phyloP scores from a whole-genome alignment of 2,888 invertebrate species.

The Macrosiphum euphorbiae region DNA sequence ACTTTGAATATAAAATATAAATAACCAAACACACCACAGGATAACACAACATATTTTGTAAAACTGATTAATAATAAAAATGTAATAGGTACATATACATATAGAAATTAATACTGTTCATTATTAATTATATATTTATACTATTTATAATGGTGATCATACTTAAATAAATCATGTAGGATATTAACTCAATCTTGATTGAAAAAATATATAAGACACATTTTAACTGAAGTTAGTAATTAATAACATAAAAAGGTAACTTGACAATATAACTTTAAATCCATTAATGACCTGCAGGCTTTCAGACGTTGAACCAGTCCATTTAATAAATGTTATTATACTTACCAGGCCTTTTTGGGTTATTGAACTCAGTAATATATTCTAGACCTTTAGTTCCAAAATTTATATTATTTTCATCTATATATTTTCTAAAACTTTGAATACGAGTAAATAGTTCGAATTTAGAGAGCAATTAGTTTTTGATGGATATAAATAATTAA shows the following conservation, averaged over 20 bases:
- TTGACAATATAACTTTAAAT: no score
- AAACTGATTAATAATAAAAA: not conserved
- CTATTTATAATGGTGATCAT: not conserved
- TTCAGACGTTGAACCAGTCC: not conserved
- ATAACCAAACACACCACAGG: not conserved
- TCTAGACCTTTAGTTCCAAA: not conserved
- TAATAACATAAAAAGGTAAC: no score
- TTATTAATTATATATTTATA: no score
- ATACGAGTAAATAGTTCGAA: not conserved
- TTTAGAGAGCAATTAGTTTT: not conserved
- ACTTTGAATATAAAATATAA: not conserved
- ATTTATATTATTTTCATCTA: not conserved
- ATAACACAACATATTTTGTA: not conserved
- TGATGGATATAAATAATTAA: not conserved
- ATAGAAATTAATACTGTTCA: no score
- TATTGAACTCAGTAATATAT: not conserved
- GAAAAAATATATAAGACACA: not conserved
- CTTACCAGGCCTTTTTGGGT: not conserved
- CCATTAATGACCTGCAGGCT: no score
- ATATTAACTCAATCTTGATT: not conserved
- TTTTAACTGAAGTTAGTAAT: no score
- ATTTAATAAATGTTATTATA: slow-evolving; percentile 4
- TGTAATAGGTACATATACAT: no score
- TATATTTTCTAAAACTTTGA: not conserved
- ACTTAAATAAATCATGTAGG: not conserved